These are phyloP conservation scores for Apodemia zela DNA, from an alignment of 2,888 invertebrate species.

Conservation along the genomic window DNA sequence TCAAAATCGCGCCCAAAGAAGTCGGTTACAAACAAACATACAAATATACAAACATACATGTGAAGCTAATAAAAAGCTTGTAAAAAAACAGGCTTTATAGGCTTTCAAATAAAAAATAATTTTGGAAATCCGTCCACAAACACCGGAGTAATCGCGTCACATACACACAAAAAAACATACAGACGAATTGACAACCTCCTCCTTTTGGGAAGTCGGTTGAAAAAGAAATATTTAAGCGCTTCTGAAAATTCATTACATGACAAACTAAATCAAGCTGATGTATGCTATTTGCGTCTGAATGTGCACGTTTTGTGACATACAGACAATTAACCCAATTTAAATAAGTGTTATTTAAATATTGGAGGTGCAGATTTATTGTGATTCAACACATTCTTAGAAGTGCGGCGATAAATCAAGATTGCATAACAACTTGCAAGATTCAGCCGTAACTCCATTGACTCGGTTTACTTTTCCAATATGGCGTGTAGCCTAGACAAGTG, in stretches of 20 bases:
- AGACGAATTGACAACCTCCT: too few relatives aligned
- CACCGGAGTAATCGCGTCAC: too few relatives aligned
- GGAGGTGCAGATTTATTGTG: background rate
- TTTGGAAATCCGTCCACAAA: too few relatives aligned
- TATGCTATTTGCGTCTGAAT: background rate
- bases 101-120: too few relatives aligned
- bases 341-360: background rate
- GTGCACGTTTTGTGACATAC: background rate
- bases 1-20: too few relatives aligned
- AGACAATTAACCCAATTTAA: background rate
- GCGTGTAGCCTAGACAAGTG: background rate
- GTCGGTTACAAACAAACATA: too few relatives aligned
- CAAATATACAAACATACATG: too few relatives aligned
- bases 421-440: constrained; percentile 1
- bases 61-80: too few relatives aligned
- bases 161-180: too few relatives aligned
- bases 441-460: constrained; percentile 2
- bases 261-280: background rate
- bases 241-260: background rate
- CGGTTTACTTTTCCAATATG: constrained; percentile 14
- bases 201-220: too few relatives aligned
- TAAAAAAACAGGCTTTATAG: too few relatives aligned
- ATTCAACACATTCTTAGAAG: constrained; percentile 8
- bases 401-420: constrained; percentile 10
- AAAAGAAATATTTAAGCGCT: too few relatives aligned